phyloP scores from a whole-genome alignment of 2,888 invertebrate genomes.

The Camponotus fellah region DNA sequence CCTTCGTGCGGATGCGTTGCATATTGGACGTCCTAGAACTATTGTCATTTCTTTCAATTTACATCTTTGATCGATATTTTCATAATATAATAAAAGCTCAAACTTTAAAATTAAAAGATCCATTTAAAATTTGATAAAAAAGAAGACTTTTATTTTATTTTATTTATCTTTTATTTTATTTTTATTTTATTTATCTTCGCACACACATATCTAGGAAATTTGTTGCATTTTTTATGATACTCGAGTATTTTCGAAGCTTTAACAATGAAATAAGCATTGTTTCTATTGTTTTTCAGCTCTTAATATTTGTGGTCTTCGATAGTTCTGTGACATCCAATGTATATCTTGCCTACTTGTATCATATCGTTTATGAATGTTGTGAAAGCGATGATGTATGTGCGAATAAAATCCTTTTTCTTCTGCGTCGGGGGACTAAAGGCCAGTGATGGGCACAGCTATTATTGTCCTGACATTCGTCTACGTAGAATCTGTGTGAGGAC shows the following conservation, averaged over 20 bases:
- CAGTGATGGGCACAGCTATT: constrained; percentile 45
- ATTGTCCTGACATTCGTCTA: constrained; percentile 14
- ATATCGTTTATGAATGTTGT: constrained; percentile 65
- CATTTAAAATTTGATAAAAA: background rate
- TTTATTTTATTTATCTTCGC: background rate
- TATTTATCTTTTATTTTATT: too few species aligned
- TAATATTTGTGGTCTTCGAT: background rate
- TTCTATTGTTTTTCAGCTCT: background rate
- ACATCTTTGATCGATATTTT: background rate
- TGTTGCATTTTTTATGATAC: background rate
- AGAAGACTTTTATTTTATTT: background rate
- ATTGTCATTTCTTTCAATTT: background rate
- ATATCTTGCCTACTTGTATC: constrained; percentile 73
- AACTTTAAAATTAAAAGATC: background rate
- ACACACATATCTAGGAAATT: background rate
- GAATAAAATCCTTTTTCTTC: constrained; percentile 42
- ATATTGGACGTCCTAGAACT: constrained; percentile 24
- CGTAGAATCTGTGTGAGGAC: background rate
- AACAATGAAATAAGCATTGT: background rate
- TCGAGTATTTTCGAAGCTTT: background rate
- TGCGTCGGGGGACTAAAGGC: constrained; percentile 26
- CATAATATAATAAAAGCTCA: background rate
- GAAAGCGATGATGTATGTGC: constrained; percentile 49
- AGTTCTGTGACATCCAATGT: constrained; percentile 16
- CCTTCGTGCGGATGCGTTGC: constrained; percentile 49